phyloP scores from a whole-genome alignment of 1,140 invertebrate species.

The Stratiolaelaps scimitus region DNA sequence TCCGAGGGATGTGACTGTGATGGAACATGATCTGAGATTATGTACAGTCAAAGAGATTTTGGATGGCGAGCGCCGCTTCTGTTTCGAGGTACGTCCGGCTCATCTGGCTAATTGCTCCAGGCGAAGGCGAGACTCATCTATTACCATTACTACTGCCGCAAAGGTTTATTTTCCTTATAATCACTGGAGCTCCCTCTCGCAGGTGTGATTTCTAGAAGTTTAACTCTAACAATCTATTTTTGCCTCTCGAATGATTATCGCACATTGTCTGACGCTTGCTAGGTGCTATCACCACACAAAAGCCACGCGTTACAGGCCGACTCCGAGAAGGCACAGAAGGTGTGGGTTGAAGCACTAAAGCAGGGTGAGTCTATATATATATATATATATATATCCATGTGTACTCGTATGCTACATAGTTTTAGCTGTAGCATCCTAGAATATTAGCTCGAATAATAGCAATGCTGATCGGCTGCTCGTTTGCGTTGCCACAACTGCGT shows the following conservation, averaged over 20 bases:
- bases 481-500: too few species aligned
- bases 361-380: conserved; percentile 45
- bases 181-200: too few species aligned
- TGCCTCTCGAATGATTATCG: not conserved
- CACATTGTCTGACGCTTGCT: not conserved
- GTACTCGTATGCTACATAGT: too few species aligned
- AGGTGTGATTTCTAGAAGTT: too few species aligned
- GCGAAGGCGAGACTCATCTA: conserved; percentile 27
- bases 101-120: conserved; percentile 30
- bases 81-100: conserved; percentile 76
- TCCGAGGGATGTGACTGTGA: conserved; percentile 59
- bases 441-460: not conserved
- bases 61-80: conserved; percentile 77
- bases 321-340: conserved; percentile 70
- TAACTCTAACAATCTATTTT: not conserved
- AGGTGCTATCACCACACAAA: conserved; percentile 45
- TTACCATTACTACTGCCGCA: not conserved
- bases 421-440: not conserved
- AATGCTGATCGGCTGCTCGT: not conserved
- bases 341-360: conserved; percentile 80
- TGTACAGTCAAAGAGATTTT: conserved; percentile 77
- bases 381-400: too few species aligned
- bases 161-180: too few species aligned
- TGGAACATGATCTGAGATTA: conserved; percentile 88
- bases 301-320: conserved; percentile 93